Conservation (phyloP, 1,140 invertebrate species). For the Andricus grossulariae region DNA sequence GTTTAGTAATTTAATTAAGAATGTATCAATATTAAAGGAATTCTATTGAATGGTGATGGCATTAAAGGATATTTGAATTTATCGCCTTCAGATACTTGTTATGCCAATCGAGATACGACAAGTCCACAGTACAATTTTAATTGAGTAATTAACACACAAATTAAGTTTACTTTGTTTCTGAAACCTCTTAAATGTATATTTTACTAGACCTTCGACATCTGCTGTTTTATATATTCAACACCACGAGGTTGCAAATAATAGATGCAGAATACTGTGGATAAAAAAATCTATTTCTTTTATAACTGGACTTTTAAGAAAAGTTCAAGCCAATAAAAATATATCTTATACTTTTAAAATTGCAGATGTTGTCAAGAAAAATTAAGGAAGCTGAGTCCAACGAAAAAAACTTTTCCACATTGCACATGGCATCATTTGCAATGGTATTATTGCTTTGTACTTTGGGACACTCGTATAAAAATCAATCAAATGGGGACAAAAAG, state of each 20-base stretch:
- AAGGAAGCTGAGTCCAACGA: not conserved
- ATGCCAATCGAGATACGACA: not conserved
- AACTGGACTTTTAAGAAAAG: no score
- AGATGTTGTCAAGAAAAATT: not conserved
- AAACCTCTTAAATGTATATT: not conserved
- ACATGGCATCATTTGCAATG: not conserved
- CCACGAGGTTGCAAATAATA: no score
- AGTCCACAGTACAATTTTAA: not conserved
- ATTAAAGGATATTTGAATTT: not conserved
- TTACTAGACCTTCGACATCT: not conserved
- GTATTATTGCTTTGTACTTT: slow-evolving; percentile 14
- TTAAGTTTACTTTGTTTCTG: not conserved
- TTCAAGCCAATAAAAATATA: no score
- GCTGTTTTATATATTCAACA: no score
- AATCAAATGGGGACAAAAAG: slow-evolving; percentile 3
- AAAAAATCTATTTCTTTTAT: no score
- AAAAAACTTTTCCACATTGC: not conserved
- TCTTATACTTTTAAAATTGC: no score
- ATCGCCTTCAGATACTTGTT: not conserved
- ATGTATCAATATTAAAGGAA: not conserved
- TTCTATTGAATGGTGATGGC: not conserved
- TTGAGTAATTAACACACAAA: not conserved
- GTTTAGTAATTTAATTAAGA: no score
- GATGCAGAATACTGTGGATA: no score
- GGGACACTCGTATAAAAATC: not conserved